Base-by-base conservation (phyloP, 2,888 invertebrate genomes). In the Drosophila maculinotata region DNA sequence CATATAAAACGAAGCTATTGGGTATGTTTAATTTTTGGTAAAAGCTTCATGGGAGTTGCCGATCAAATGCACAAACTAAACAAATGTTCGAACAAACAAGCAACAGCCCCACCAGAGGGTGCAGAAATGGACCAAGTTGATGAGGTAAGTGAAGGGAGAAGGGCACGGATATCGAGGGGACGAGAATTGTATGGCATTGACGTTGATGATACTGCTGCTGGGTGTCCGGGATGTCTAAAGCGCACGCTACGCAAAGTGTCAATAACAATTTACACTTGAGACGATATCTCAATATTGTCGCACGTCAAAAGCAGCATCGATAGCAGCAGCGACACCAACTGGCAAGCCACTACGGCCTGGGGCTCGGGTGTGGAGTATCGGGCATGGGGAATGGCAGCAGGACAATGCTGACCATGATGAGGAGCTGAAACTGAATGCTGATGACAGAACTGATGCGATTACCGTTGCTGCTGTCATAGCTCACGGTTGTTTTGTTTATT, bases 261-360 rank as follows among this genome's bases (percentile, higher is more conserved):
- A 87, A 83, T 83, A 83, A 86, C 83, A 83, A 83, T 83, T 83
- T 83, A 83, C 83, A 83, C 83, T 83, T 83, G 83, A 83, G 88
- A 87, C 88, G 80, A 87, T 82, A 82, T 87, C 82, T 87, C 83
- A 82, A 82, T 87, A 82, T 82, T 82, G 87, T 85, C 82, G 79
- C 68, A 79, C 67, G 80, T 73, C 81, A 70, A 69, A 69, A 69
- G 60, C 78, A 77, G 56, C 75, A 64, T 58, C 56, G 51, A 56
- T 48, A 45, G 30, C 63, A 47, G 48, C 17, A 33, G 12, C 33
- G 45, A 47, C 53, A 54, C 12, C 70, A 63, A 30, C 20, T 14
- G 33, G 12, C 38, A 66, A 52, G 28, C 48, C 56, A 56, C 36
- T 26, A 35, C n/a, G 36, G 41, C 15, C 56, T 51, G 51, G 30